Evolutionary conservation across 2,113 vertebrate species (phyloP).

Genomic region (Nesogale talazaci): DNA sequence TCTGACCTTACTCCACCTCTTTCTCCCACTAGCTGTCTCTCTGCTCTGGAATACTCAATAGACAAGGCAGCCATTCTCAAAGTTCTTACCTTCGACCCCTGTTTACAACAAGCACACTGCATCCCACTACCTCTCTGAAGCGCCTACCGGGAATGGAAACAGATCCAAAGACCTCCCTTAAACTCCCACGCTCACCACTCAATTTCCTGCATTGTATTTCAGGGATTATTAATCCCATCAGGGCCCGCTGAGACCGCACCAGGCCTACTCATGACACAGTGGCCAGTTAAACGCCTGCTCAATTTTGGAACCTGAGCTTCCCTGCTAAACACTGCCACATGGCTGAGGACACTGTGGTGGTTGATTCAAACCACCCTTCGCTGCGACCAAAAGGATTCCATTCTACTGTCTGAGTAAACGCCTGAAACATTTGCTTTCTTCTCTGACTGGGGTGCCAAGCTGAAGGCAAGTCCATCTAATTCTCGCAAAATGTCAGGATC

Average conservation of each 20-base stretch:
- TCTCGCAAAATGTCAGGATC: background rate
- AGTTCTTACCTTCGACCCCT: background rate
- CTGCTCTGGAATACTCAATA: background rate
- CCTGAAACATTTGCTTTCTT: background rate
- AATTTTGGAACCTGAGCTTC: background rate
- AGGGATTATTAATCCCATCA: background rate
- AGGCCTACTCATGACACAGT: background rate
- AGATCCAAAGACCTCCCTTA: background rate
- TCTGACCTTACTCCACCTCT: no score
- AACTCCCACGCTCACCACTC: background rate
- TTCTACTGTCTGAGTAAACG: rapidly evolving
- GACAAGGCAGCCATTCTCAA: background rate
- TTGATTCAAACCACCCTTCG: background rate
- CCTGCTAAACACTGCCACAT: background rate
- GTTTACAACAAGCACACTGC: rapidly evolving
- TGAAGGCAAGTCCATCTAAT: background rate
- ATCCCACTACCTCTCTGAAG: background rate
- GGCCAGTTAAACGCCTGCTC: background rate
- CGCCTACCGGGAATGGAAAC: background rate
- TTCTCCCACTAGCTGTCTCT: no score
- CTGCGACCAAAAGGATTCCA: background rate
- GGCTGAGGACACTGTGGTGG: background rate
- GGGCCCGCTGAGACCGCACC: background rate
- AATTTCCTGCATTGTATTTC: background rate
- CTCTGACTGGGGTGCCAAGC: background rate